phyloP scores from a whole-genome alignment of 2,113 vertebrate species.

The Notechis scutatus region DNA sequence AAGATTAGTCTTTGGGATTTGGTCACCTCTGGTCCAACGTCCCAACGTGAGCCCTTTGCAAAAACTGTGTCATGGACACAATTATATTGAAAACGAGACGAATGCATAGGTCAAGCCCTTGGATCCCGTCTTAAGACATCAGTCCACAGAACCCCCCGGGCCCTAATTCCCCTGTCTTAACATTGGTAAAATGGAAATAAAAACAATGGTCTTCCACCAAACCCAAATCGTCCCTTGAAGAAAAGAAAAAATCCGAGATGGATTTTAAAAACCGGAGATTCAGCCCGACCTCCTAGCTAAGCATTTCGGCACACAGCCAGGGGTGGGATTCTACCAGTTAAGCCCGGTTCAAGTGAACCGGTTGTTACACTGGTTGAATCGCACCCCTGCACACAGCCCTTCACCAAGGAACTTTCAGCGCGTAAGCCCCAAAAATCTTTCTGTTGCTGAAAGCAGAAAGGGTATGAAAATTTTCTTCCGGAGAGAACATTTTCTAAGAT shows the following conservation, averaged over 20 bases:
- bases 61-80: background rate
- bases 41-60: background rate
- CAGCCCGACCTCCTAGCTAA: background rate
- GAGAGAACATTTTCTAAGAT: background rate
- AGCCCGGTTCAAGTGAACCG: too few species aligned
- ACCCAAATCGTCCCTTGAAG: background rate
- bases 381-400: background rate
- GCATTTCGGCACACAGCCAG: background rate
- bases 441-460: background rate
- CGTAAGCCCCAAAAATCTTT: background rate
- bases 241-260: background rate
- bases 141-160: background rate
- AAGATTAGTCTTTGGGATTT: background rate
- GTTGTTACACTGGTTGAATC: too few species aligned
- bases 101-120: slow-evolving; percentile 1
- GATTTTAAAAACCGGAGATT: background rate
- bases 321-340: too few species aligned
- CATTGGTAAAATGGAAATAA: background rate
- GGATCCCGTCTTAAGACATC: too few species aligned
- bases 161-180: background rate
- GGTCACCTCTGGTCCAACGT: background rate
- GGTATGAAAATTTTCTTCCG: background rate
- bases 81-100: background rate
- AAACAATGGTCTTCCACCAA: background rate
- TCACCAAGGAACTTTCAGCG: background rate